Evolutionary conservation across 2,797 vertebrate genomes (phyloP), one percentile per base, ranked within the genome.

Genomic region (Mustela erminea): DNA sequence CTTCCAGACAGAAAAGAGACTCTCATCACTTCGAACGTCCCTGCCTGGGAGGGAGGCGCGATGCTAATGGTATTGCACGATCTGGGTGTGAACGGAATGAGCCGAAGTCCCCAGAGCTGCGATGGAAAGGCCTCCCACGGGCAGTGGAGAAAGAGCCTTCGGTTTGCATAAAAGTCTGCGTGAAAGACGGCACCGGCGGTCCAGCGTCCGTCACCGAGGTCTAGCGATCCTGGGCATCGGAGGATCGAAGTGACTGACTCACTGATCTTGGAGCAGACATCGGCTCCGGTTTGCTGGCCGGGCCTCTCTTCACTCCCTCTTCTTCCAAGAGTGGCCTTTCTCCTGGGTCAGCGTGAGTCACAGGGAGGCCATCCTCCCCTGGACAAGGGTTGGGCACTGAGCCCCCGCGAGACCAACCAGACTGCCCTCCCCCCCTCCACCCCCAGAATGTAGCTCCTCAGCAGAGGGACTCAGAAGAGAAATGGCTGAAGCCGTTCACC

Each of bases 201-300:
- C 56, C 15, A 23, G 46, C 15, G 4, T 29, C 86, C 54, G 0
- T 23, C 8, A 23, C 58, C 60, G 0, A 58, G 35, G n/a, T 29
- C 27, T 9, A 17, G 27, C 4, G 21, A 13, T 0, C 5, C 4
- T 1, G 4, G 85, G 60, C 17, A 0, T 41, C 3, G 4, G 56
- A n/a, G 23, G 29, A 49, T 35, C 5, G 41, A 43, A 43, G 4
- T 4, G 1, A 2, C 43, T 3, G 2, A 13, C 29, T 20, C 8
- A 0, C 8, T 0, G 23, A 25, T 35, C 3, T n/a, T 1, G 5
- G 0, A 0, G 32, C 5, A 0, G 12, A 11, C 9, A 0, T 17
- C 8, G 1, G 2, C 35, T 27, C 25, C 41, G 2, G 5, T n/a
- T 29, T 12, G 38, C 56, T 23, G 27, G 29, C 9, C 0, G 1